Base-by-base conservation (phyloP, 30 jellyfish, hydroid and myxozoan genomes). In the Hydra vulgaris region DNA sequence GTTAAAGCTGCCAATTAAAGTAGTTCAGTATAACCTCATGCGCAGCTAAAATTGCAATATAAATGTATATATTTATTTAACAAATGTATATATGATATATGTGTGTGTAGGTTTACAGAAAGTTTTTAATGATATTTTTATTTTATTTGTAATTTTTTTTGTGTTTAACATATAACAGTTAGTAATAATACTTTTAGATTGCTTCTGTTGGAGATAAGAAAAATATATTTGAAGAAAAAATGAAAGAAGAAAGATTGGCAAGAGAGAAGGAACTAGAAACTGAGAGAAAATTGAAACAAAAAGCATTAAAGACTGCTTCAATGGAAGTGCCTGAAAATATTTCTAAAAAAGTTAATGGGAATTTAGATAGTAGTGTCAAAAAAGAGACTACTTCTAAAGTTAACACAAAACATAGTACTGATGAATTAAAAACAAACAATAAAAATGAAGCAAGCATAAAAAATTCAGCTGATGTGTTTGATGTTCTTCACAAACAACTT, bases 211-310 rank as follows among this genome's bases (percentile, higher is more conserved):
- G 83, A 8, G 81, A 67, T 84, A 80, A 80, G 27, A 80, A 22
- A 55, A 61, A 82, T 0, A 80, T 80, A 12, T 80, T 80, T 26
- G 87, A 74, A 17, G 74, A 82, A 22, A 77, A 81, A 68, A 70
- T 55, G 84, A 87, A 73, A 76, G 78, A 87, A 80, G 81, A 79
- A 84, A 77, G 61, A 21, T 69, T 72, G 15, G 83, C 86, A n/a
- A 72, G 70, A 21, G 83, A 52, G 12, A 79, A 77, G 52, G 89
- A 54, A 25, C 53, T 77, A 21, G 86, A 79, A n/a, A 26, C 92
- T 26, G 82, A 69, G 27, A 78, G 77, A 15, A 72, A 25, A 1
- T 23, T 56, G 54, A 70, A 21, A 72, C 83, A 80, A 22, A 88
- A 83, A 74, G 55, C 81, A 21, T 71, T 53, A 0, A 78, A 78